A percentile compares a stretch with the other conserved stretches of the same genome.
Evolutionary conservation across 2,888 invertebrate genomes (phyloP).

Genomic region (Sisyra nigra): DNA sequence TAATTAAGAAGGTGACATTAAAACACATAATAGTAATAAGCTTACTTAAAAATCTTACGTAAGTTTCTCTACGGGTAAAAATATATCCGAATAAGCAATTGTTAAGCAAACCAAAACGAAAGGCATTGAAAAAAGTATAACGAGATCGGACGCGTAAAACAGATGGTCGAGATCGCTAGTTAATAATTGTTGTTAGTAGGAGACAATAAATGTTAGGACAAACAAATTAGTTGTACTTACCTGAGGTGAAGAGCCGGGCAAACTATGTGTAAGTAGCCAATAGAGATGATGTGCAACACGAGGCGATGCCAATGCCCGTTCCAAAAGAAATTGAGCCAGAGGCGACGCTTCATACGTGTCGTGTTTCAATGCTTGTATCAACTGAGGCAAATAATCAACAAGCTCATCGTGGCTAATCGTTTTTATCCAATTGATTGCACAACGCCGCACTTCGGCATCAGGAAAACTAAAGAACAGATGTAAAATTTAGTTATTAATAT

Average conservation of each 20-base stretch:
- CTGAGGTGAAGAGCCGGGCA: constrained; percentile 68
- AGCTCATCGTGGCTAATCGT: constrained; percentile 74
- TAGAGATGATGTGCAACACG: constrained; percentile 89
- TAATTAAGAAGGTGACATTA: too few relatives aligned
- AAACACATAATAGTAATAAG: too few relatives aligned
- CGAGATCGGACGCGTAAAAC: too few relatives aligned
- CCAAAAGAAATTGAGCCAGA: constrained; percentile 64
- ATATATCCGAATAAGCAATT: too few relatives aligned
- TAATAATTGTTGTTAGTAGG: too few relatives aligned
- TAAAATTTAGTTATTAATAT: too few relatives aligned
- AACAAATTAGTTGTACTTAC: constrained; percentile 27
- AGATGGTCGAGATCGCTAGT: too few relatives aligned
- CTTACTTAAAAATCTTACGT: too few relatives aligned
- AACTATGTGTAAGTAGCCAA: constrained; percentile 76
- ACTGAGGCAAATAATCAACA: constrained; percentile 82
- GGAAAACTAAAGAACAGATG: constrained; percentile 53
- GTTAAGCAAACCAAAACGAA: too few relatives aligned
- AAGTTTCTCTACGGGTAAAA: too few relatives aligned
- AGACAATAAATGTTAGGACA: too few relatives aligned
- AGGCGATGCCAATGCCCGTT: constrained; percentile 70
- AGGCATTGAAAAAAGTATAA: too few relatives aligned
- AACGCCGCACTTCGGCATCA: constrained; percentile 70
- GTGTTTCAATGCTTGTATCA: constrained; percentile 78
- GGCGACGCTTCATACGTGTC: constrained; percentile 85
- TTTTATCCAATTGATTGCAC: constrained; percentile 70